phyloP scores from a whole-genome alignment of 2,888 invertebrate genomes.

The Dolichopus griseipennis region DNA sequence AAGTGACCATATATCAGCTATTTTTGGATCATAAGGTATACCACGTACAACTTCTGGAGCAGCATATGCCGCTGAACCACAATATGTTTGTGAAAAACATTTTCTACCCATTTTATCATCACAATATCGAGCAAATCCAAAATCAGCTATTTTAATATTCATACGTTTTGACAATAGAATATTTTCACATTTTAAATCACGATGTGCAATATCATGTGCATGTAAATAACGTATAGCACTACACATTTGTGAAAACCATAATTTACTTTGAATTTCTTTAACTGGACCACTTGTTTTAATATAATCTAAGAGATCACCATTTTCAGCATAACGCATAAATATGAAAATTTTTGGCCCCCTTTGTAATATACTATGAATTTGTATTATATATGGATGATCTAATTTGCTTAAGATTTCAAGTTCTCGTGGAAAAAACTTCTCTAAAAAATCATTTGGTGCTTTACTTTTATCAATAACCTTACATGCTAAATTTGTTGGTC shows the following conservation, averaged over 20 bases:
- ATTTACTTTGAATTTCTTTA: constrained; percentile 66
- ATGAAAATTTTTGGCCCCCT: constrained; percentile 77
- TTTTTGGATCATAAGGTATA: constrained; percentile 77
- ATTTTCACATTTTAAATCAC: constrained; percentile 93
- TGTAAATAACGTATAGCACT: constrained; percentile 59
- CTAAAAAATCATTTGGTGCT: constrained; percentile 80
- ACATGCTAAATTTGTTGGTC: constrained; percentile 63
- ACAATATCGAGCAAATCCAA: constrained; percentile 84
- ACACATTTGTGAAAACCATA: constrained; percentile 77
- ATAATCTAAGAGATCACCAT: constrained; percentile 80
- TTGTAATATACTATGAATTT: constrained; percentile 78
- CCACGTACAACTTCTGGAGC: constrained; percentile 91
- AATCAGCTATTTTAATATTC: constrained; percentile 87
- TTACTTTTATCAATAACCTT: constrained; percentile 87
- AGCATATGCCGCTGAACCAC: constrained; percentile 95
- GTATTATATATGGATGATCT: constrained; percentile 83
- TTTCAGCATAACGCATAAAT: constrained; percentile 86
- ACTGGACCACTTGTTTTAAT: constrained; percentile 69
- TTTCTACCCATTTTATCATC: constrained; percentile 58
- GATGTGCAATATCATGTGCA: constrained; percentile 73
- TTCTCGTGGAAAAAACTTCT: constrained; percentile 89
- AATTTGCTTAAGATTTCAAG: constrained; percentile 81
- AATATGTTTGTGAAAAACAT: constrained; percentile 80
- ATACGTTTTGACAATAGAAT: constrained; percentile 72
- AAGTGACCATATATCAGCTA: constrained; percentile 88